Evolutionary conservation across 1,140 invertebrate species (phyloP), one percentile per base, ranked within the genome.

Genomic region (Drosophila arawakana): DNA sequence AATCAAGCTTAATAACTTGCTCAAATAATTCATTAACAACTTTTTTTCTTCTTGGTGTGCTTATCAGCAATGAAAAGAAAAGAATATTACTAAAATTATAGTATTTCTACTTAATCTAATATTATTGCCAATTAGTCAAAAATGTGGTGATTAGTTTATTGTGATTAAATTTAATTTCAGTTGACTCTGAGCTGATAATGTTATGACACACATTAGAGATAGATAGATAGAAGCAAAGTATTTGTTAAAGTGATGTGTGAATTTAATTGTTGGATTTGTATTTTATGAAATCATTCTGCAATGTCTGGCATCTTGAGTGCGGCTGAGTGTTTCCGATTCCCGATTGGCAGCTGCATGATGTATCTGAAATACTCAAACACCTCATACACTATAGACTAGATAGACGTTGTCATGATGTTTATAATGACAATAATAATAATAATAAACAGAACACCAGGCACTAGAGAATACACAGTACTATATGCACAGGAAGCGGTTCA

Each of bases 371-470:
- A 62, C 34, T 15, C 11, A 39, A 35, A 18, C 35, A 13, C 7
- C 41, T 35, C 39, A 46, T 49, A 41, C 18, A 44, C 50, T 25
- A 35, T 7, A 21, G 13, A 30, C 50, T 2, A 11, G 15, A 25
- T 25, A 39, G 37, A 35, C 58, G 52, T 41, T 63, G 44, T 61
- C 65, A 69, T 76, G 71, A 81, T 83, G 78, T 78, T 83, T 68
- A 81, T 83, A 83, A 79, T 76, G 50, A 73, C 54, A 72, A 70
- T 78, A 74, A 57, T 57, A 57, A 86, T 77, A 77, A 86, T 78
- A 77, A 70, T 77, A 70, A 70, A 82, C 70, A 72, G 62, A 54
- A 63, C 70, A 72, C 34, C 49, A 74, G 52, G 65, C 59, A 68
- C 79, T 74, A 54, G 67, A 59, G 70, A 74, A 39, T 63, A 57